phyloP scores from a whole-genome alignment of 2,888 invertebrate genomes.

The Linnaemya tessellans region DNA sequence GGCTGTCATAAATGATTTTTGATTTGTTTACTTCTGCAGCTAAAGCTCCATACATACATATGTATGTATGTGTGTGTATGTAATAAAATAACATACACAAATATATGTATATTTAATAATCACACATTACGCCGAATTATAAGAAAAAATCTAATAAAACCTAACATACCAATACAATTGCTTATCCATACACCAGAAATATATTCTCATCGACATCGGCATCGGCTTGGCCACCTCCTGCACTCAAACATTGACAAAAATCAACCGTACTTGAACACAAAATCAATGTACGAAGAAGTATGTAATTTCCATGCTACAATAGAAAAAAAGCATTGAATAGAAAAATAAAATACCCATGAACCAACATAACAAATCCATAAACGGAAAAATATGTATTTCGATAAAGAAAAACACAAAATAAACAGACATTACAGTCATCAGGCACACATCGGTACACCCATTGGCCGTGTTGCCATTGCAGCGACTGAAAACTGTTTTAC shows the following conservation, averaged over 20 bases:
- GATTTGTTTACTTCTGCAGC: conserved; percentile 69
- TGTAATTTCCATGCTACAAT: conserved; percentile 51
- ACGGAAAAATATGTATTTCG: conserved; percentile 33
- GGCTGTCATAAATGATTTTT: conserved; percentile 67
- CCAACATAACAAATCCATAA: conserved; percentile 59
- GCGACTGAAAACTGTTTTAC: neutral
- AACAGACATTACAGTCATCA: conserved; percentile 2
- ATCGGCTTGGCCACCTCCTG: conserved; percentile 40
- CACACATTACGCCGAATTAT: conserved; percentile 35
- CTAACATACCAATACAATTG: conserved; percentile 35
- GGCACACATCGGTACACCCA: neutral
- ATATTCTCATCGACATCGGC: conserved; percentile 17
- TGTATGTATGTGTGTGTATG: neutral
- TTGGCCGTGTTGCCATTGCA: conserved; percentile 16
- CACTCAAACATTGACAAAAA: conserved; percentile 58
- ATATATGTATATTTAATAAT: conserved; percentile 19
- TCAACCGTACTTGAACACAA: conserved; percentile 57
- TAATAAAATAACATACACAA: conserved; percentile 38
- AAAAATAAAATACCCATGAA: conserved; percentile 56
- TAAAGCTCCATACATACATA: conserved; percentile 43
- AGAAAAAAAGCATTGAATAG: conserved; percentile 29
- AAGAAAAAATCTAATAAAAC: conserved; percentile 42
- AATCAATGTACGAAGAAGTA: conserved; percentile 34
- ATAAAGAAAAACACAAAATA: conserved; percentile 45
- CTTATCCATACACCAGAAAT: conserved; percentile 12